A percentile compares a stretch with the other conserved stretches of the same genome.
Evolutionary conservation across 2,888 invertebrate species (phyloP).

Genomic region (Calameuta filiformis): DNA sequence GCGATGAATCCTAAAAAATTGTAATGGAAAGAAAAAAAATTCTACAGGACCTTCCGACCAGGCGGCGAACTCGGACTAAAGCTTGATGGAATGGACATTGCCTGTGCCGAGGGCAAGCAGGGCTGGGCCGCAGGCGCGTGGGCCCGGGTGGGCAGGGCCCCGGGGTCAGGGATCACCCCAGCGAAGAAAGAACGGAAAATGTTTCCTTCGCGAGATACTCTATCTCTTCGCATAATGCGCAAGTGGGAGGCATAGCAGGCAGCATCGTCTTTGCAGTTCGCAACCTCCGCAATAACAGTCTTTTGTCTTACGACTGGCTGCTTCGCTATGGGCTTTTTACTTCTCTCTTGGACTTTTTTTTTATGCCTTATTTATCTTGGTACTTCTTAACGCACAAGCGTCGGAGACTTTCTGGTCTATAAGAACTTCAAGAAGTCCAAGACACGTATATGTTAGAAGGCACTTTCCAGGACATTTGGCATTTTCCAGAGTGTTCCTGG

Average conservation of each 20-base stretch:
- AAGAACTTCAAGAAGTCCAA: no score
- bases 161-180: constrained; percentile 53
- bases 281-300: constrained; percentile 38
- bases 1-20: not conserved
- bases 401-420: no score
- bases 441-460: no score
- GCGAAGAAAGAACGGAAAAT: constrained; percentile 23
- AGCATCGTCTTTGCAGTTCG: constrained; percentile 4
- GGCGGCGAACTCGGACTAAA: not conserved
- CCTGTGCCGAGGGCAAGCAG: constrained; percentile 12
- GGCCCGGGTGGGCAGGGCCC: constrained; percentile 46
- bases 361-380: not conserved
- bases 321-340: not conserved
- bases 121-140: constrained; percentile 33
- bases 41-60: not conserved
- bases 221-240: constrained; percentile 53
- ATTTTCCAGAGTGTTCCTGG: no score
- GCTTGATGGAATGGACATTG: constrained; percentile 3
- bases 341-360: constrained; percentile 29
- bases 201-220: constrained; percentile 43
- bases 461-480: no score
- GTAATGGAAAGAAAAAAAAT: constrained; percentile 22
- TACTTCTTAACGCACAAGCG: not conserved
- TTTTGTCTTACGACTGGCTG: constrained; percentile 28
- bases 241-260: constrained; percentile 48